Conservation (phyloP, 2,113 vertebrate species). For the Limanda limanda region DNA sequence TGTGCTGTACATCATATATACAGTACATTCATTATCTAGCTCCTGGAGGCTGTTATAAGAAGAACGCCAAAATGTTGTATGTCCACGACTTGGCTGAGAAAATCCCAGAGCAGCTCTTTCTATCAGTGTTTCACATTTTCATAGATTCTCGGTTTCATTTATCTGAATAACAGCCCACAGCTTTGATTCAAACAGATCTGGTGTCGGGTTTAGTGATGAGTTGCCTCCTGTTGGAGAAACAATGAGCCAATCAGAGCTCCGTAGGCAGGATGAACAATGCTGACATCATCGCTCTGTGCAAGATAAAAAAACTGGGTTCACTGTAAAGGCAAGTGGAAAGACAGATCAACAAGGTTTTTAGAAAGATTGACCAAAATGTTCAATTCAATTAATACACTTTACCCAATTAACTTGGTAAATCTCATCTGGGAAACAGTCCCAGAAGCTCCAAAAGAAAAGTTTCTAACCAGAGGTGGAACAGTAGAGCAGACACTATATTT, state of each 20-base stretch:
- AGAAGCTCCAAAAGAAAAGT: too few species aligned
- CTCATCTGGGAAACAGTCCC: too few species aligned
- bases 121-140: conserved; percentile 15
- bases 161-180: not conserved
- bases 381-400: too few species aligned
- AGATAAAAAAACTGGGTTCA: too few species aligned
- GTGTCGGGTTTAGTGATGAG: not conserved
- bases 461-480: too few species aligned
- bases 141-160: not conserved
- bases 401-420: too few species aligned
- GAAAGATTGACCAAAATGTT: too few species aligned
- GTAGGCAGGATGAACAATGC: not conserved
- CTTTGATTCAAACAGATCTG: not conserved
- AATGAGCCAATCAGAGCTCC: conserved; percentile 8
- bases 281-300: not conserved
- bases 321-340: too few species aligned
- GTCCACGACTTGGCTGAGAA: not conserved
- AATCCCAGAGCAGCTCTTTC: not conserved
- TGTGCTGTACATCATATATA: not conserved
- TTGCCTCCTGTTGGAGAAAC: conserved; percentile 1
- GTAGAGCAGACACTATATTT: too few species aligned
- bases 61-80: not conserved
- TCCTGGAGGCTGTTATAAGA: not conserved
- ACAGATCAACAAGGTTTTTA: too few species aligned
- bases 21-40: conserved; percentile 1